Evolutionary conservation across 2,888 invertebrate species (phyloP).

Genomic region (Napeogenes sylphis): DNA sequence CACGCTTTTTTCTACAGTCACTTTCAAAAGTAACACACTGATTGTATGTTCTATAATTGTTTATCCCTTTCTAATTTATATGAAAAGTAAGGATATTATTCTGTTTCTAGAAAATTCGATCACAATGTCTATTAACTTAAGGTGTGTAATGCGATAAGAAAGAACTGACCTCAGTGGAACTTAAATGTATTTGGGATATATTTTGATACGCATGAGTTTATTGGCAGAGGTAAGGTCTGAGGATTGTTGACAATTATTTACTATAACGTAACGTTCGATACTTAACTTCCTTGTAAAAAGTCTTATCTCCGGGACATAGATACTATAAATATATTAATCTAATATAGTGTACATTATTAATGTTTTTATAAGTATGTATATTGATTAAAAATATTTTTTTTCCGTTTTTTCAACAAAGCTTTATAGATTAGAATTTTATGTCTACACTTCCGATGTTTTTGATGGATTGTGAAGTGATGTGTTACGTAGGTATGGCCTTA

Average conservation of each 20-base stretch:
- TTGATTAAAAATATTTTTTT: constrained; percentile 41
- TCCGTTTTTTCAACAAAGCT: too few species aligned
- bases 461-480: too few species aligned
- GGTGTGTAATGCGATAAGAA: constrained; percentile 15
- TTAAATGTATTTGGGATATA: constrained; percentile 66
- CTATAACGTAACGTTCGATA: constrained; percentile 53
- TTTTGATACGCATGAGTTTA: constrained; percentile 73
- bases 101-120: neutral
- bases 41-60: constrained; percentile 10
- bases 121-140: neutral
- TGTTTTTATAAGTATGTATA: constrained; percentile 54
- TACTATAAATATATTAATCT: constrained; percentile 55
- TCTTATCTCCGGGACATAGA: constrained; percentile 47
- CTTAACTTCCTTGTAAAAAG: constrained; percentile 48
- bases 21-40: neutral
- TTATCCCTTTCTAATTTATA: constrained; percentile 19
- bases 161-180: constrained; percentile 37
- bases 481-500: too few species aligned
- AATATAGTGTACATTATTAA: constrained; percentile 58
- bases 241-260: constrained; percentile 30
- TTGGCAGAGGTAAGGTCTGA: constrained; percentile 48
- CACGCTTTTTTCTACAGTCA: constrained; percentile 10
- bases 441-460: too few species aligned
- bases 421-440: too few species aligned
- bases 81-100: constrained; percentile 1